Evolutionary conservation across 2,113 vertebrate species (phyloP).

Genomic region (Callipepla californica): DNA sequence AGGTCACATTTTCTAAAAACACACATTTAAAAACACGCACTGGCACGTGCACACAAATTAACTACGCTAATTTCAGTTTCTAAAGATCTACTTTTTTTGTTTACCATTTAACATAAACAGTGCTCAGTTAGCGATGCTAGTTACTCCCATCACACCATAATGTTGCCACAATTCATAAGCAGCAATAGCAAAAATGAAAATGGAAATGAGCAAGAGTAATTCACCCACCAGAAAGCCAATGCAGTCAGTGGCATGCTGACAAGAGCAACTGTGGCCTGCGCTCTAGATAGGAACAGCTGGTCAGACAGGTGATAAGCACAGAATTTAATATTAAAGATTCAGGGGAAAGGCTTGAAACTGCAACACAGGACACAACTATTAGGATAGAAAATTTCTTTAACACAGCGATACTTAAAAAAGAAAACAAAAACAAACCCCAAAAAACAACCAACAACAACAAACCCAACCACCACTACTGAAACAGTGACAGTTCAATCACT

Average conservation of each 20-base stretch:
- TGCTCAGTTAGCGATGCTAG: background rate
- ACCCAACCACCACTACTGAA: background rate
- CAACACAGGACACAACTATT: background rate
- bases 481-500: background rate
- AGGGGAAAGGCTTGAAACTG: background rate
- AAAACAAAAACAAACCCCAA: background rate
- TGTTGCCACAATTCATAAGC: background rate
- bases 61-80: background rate
- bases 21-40: background rate
- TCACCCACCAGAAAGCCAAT: slow-evolving; percentile 21
- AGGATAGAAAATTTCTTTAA: background rate
- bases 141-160: slow-evolving; percentile 12
- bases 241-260: background rate
- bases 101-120: background rate
- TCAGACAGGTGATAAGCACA: background rate
- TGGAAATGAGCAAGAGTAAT: slow-evolving; percentile 10
- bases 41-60: background rate
- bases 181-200: background rate
- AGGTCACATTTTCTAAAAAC: background rate
- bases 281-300: background rate
- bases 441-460: background rate
- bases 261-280: background rate
- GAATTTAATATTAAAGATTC: background rate
- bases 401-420: background rate
- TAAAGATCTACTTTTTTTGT: background rate